Base-by-base conservation (phyloP, 23 tunicate species). In the Ascidia mentula region DNA sequence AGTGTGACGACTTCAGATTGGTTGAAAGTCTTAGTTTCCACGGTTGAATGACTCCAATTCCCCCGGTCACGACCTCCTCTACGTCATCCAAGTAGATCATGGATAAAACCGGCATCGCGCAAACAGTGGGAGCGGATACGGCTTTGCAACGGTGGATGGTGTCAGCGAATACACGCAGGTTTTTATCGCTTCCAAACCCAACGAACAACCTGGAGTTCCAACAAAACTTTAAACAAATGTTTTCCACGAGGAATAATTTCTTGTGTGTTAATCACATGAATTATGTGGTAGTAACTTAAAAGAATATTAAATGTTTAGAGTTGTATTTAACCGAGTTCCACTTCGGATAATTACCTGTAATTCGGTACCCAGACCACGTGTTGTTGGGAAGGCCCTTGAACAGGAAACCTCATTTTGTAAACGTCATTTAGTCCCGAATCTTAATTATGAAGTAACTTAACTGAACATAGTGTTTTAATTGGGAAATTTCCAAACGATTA, bases 21-120 rank as follows among this genome's bases (percentile, higher is more conserved):
- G 78, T 74, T 6, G 78, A 74, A 26, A 74, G 53, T 6, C 82
- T 36, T 5, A 90, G 40, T 72, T 82, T 91, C 90, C 90, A 83
- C 2, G 92, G 97, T 75, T 92, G 89, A 45, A 92, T 83, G 15
- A 79, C 69, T 6, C 92, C 97, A n/a, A 87, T 77, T 6, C 92
- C 83, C 6, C 84, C 97, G 18, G 82, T 77, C 1, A 87, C 90
- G 2, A 92, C 79, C 53, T 92, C 97, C 74, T 92, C 92, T 24
- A 86, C 83, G 60, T 92, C 89, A 15, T 87, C 86, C 85, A 92
- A 72, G 72, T 85, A 92, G 32, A 78, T 80, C 89, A 92, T 80
- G 40, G 84, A 73, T 18, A 82, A 72, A 0, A 92, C 97, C 0
- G 89, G 87, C 83, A 83, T 72, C 20, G 92, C 45, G 59, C 97